Percentiles rank a stretch among this genome's conserved stretches.
These are phyloP conservation scores for Lasius platythorax DNA, from an alignment of 2,888 invertebrate genomes.

Conservation along the genomic window DNA sequence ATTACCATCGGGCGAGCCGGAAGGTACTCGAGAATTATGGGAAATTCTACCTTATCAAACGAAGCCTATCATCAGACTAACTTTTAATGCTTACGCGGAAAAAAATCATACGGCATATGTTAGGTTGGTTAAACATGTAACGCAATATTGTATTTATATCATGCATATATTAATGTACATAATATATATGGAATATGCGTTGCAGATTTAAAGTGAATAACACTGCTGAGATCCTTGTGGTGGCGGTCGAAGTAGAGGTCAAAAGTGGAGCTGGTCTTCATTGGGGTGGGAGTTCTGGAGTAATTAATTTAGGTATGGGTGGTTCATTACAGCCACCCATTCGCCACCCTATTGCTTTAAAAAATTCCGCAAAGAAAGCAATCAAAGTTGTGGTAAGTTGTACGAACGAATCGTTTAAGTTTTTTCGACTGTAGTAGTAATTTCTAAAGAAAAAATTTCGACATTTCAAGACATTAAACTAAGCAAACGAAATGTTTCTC, in stretches of 20 bases:
- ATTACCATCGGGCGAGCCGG: constrained; percentile 92
- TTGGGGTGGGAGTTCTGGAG: constrained; percentile 90
- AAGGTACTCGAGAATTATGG: constrained; percentile 95
- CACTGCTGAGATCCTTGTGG: constrained; percentile 90
- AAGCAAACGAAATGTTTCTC: constrained; percentile 64
- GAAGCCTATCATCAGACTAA: constrained; percentile 95
- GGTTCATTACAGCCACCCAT: constrained; percentile 90
- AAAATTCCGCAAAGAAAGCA: constrained; percentile 90
- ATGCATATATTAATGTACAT: background rate
- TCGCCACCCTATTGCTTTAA: constrained; percentile 89
- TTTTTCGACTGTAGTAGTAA: background rate
- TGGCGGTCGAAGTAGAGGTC: constrained; percentile 95
- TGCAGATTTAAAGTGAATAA: constrained; percentile 90
- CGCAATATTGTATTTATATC: background rate
- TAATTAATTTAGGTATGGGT: constrained; percentile 94
- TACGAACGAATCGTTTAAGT: background rate
- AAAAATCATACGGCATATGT: constrained; percentile 95
- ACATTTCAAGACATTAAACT: background rate
- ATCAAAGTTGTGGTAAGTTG: constrained; percentile 89
- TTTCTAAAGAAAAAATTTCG: background rate
- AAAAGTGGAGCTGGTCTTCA: constrained; percentile 90
- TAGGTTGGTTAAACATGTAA: constrained; percentile 85
- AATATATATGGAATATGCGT: constrained; percentile 59
- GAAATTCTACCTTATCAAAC: constrained; percentile 95
- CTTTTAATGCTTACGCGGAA: constrained; percentile 91